phyloP scores from a whole-genome alignment of 2,888 invertebrate species.

The Tyria jacobaeae region DNA sequence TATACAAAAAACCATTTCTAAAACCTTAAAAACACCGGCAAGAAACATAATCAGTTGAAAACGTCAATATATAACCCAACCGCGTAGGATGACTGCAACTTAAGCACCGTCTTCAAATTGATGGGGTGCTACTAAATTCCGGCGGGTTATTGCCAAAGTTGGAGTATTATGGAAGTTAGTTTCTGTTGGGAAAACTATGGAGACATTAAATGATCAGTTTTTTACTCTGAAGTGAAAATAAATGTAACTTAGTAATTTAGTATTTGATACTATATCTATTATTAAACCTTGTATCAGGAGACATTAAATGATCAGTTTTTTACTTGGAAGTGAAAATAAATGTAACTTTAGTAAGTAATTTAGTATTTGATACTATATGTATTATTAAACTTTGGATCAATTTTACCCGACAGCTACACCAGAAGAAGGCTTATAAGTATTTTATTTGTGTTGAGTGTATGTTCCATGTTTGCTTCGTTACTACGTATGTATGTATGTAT shows the following conservation, averaged over 20 bases:
- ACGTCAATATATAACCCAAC: constrained; percentile 46
- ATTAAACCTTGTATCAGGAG: not conserved
- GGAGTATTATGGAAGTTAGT: constrained; percentile 37
- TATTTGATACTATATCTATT: too few species aligned
- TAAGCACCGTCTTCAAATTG: constrained; percentile 36
- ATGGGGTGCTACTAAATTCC: constrained; percentile 51
- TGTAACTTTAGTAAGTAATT: not conserved
- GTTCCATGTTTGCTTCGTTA: too few species aligned
- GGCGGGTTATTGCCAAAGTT: constrained; percentile 48
- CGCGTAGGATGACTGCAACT: constrained; percentile 39
- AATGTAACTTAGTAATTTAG: not conserved
- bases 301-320: constrained; percentile 28
- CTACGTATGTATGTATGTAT: too few species aligned
- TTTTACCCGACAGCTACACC: too few species aligned
- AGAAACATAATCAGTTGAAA: constrained; percentile 17
- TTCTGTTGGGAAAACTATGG: constrained; percentile 39
- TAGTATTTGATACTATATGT: too few species aligned
- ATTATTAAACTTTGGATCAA: not conserved
- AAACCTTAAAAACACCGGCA: constrained; percentile 8
- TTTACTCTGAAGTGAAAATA: constrained; percentile 7
- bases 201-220: constrained; percentile 25
- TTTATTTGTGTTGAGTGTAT: too few species aligned
- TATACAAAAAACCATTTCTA: not conserved
- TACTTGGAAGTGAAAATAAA: constrained; percentile 2
- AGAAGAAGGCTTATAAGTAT: too few species aligned